Evolutionary conservation across 2,113 vertebrate genomes (phyloP).

Genomic region (Catharus minimus): DNA sequence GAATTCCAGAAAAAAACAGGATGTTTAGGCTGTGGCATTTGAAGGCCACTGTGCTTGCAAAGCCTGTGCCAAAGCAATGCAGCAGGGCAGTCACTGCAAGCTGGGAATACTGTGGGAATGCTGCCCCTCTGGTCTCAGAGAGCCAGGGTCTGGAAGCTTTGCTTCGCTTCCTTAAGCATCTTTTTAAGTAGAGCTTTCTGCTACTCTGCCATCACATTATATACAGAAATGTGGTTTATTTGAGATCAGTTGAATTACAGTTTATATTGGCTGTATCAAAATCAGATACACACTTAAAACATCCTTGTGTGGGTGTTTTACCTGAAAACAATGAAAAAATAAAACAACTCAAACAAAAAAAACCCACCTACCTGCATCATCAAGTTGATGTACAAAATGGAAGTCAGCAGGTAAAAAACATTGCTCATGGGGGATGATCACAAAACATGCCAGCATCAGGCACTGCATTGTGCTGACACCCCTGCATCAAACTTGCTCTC

Average conservation of each 20-base stretch:
- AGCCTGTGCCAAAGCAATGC: rapidly evolving
- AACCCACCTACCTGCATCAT: not conserved
- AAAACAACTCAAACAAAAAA: not conserved
- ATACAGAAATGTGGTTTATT: not conserved
- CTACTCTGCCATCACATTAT: not conserved
- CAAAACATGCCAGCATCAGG: not conserved
- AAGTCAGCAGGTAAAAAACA: not conserved
- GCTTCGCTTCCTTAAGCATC: too few relatives aligned
- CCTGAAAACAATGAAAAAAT: not conserved
- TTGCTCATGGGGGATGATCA: not conserved
- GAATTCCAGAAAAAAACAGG: not conserved
- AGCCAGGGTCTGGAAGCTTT: not conserved
- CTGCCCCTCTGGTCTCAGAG: not conserved
- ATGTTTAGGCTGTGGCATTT: not conserved
- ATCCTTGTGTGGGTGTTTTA: not conserved
- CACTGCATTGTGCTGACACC: rapidly evolving
- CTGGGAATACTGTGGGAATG: not conserved
- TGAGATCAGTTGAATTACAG: not conserved
- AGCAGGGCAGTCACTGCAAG: not conserved
- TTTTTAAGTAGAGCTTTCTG: not conserved
- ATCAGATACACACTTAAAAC: not conserved
- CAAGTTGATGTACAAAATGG: not conserved
- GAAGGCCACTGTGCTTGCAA: not conserved
- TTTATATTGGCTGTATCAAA: not conserved
- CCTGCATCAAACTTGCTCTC: not conserved